Percentiles rank a stretch among this genome's conserved stretches.
Evolutionary conservation across 2,797 vertebrate species (phyloP).

Genomic region (Megalops cyprinoides): DNA sequence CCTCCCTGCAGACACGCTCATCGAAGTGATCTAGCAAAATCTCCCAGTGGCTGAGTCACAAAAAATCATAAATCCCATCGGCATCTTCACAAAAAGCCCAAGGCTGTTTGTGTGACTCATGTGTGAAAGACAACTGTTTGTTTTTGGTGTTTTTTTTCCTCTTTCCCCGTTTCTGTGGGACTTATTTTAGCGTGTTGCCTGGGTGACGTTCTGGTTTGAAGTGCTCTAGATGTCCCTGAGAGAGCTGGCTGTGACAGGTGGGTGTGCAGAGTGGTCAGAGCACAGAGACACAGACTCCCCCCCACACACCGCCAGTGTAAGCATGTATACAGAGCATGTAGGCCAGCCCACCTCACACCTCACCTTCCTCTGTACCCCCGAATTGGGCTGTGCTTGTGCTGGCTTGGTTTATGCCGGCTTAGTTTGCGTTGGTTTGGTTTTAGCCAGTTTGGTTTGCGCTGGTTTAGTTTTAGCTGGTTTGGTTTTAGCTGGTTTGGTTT

Average conservation of each 20-base stretch:
- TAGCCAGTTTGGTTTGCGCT: too few relatives aligned
- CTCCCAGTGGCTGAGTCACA: background rate
- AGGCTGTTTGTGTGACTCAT: background rate
- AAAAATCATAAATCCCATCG: background rate
- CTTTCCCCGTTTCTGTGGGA: slow-evolving; percentile 30
- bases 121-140: slow-evolving; percentile 31
- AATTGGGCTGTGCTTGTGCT: too few relatives aligned
- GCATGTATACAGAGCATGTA: background rate
- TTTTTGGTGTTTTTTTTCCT: slow-evolving; percentile 29
- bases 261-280: slow-evolving; percentile 34
- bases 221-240: slow-evolving; percentile 59
- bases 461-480: too few relatives aligned
- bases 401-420: too few relatives aligned
- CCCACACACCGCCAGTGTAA: background rate
- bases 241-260: slow-evolving; percentile 68
- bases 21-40: background rate
- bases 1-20: background rate
- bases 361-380: too few relatives aligned
- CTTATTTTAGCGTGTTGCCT: slow-evolving; percentile 64
- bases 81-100: background rate
- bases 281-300: background rate
- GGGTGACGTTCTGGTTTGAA: slow-evolving; percentile 60
- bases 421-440: too few relatives aligned
- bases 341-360: too few relatives aligned
- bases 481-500: too few relatives aligned